Percentiles rank a stretch among this genome's conserved stretches.
phyloP scores from a whole-genome alignment of 2,888 invertebrate species.

The Aricia artaxerxes region DNA sequence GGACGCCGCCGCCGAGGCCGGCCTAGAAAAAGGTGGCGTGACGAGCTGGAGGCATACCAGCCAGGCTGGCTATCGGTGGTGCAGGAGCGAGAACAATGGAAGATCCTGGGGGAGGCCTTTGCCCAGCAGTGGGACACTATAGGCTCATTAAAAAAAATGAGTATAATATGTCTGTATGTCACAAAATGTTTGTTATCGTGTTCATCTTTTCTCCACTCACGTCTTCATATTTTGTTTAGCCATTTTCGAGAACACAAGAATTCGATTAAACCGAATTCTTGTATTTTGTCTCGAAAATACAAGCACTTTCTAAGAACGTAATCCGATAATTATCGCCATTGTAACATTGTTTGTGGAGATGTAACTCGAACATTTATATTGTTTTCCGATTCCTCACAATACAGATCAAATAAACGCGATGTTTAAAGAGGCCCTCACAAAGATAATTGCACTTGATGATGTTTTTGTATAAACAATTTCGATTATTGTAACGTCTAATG shows the following conservation, averaged over 20 bases:
- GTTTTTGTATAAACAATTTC: neutral
- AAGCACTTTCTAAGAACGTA: neutral
- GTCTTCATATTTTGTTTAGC: neutral
- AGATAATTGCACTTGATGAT: neutral
- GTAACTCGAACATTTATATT: constrained; percentile 7
- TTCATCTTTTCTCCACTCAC: too few species aligned
- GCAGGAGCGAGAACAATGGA: too few species aligned
- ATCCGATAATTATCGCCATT: constrained; percentile 5
- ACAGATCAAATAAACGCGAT: constrained; percentile 11
- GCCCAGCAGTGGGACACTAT: too few species aligned
- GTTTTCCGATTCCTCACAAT: constrained; percentile 8
- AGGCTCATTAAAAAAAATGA: too few species aligned
- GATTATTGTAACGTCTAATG: neutral
- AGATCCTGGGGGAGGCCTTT: too few species aligned
- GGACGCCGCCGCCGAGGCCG: too few species aligned
- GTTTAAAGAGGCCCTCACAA: neutral
- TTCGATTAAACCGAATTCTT: neutral
- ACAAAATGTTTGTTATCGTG: too few species aligned
- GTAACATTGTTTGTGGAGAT: neutral
- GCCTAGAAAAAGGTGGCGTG: too few species aligned
- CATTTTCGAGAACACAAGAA: neutral
- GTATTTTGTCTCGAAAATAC: neutral
- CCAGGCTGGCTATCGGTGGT: too few species aligned
- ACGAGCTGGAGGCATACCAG: too few species aligned
- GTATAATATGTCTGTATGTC: too few species aligned